Evolutionary conservation across 1,140 invertebrate species (phyloP).

Genomic region (Tetraneura akinire): DNA sequence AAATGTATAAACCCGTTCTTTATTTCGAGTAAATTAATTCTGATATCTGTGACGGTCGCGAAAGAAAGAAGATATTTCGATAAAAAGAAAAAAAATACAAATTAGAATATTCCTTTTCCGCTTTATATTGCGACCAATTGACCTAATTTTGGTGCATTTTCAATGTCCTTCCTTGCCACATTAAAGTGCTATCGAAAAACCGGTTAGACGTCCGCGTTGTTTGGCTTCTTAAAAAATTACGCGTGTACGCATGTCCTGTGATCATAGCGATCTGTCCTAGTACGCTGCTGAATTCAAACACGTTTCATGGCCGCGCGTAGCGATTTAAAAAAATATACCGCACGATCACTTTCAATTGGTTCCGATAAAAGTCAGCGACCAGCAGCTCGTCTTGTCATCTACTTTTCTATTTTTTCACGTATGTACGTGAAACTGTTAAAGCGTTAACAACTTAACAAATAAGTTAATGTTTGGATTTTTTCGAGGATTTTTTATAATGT

Average conservation of each 20-base stretch:
- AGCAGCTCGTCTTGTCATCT: too few relatives aligned
- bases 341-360: not conserved
- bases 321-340: not conserved
- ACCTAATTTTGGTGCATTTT: slow-evolving; percentile 46
- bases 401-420: too few relatives aligned
- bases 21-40: not conserved
- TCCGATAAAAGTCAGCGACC: not conserved
- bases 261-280: not conserved
- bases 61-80: not conserved
- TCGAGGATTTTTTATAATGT: not conserved
- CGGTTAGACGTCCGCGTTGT: slow-evolving; percentile 26
- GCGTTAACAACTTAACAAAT: not conserved
- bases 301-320: not conserved
- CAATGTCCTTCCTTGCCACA: slow-evolving; percentile 12
- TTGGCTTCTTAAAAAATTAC: slow-evolving; percentile 27
- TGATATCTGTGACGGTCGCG: not conserved
- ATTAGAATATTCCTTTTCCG: not conserved
- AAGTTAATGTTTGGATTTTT: not conserved
- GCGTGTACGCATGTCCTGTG: not conserved
- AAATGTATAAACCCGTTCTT: not conserved
- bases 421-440: not conserved
- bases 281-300: not conserved
- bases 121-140: slow-evolving; percentile 29
- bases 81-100: slow-evolving; percentile 41
- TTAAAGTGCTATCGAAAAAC: not conserved